Conservation (phyloP, 2,113 vertebrate species). For the Pongo abelii region DNA sequence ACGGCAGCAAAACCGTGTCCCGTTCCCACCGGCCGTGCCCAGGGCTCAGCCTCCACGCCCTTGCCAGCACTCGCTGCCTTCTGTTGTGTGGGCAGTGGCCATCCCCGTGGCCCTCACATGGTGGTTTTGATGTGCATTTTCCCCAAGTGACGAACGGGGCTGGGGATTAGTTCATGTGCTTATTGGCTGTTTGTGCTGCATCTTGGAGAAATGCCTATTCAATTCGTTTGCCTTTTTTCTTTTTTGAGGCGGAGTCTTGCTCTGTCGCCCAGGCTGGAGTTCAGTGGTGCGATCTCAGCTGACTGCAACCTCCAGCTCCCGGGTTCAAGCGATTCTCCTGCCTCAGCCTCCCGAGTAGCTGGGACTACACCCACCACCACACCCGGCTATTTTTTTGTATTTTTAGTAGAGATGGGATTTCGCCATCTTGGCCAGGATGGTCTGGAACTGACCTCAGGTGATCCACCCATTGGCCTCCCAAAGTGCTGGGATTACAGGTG, state of each 20-base stretch:
- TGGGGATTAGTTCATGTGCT: background rate
- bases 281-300: background rate
- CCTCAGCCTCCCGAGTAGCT: no score
- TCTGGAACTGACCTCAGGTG: no score
- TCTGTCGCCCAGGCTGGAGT: background rate
- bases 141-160: background rate
- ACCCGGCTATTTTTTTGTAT: background rate
- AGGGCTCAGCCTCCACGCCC: background rate
- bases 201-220: background rate
- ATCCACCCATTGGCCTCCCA: no score
- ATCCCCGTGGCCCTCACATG: background rate
- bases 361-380: no score
- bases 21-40: accelerated
- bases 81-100: background rate
- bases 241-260: background rate
- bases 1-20: background rate
- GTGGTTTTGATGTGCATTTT: background rate
- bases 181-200: background rate
- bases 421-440: no score
- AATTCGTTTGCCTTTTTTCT: background rate
- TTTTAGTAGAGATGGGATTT: background rate
- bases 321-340: no score
- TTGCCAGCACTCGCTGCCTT: background rate
- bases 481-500: no score
- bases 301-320: no score